Evolutionary conservation across 1,140 invertebrate species (phyloP).

Genomic region (Hylaeus volcanicus): DNA sequence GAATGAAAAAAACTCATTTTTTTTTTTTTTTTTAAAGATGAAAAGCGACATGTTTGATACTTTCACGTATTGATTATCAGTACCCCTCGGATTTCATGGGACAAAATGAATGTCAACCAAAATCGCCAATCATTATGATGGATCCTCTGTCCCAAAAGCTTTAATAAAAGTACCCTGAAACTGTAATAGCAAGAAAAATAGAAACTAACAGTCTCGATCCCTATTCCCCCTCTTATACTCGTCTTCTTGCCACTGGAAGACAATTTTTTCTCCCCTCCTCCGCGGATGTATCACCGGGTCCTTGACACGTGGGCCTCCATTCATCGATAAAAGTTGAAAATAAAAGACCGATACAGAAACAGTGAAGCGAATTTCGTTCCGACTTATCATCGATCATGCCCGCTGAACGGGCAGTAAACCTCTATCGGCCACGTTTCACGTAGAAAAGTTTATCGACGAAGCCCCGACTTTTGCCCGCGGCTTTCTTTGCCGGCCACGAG

Average conservation of each 20-base stretch:
- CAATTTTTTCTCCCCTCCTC: constrained; percentile 41
- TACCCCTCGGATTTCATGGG: neutral
- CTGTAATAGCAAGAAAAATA: constrained; percentile 30
- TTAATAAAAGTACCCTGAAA: constrained; percentile 31
- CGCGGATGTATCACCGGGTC: constrained; percentile 45
- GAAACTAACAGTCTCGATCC: constrained; percentile 5
- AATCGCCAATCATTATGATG: constrained; percentile 33
- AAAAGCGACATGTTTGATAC: neutral
- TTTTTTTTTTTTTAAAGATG: too few species aligned
- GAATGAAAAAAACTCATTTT: too few species aligned
- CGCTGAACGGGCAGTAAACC: constrained; percentile 52
- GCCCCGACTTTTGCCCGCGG: constrained; percentile 40
- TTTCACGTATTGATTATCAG: constrained; percentile 12
- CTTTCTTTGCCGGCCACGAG: constrained; percentile 31
- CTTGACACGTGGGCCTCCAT: constrained; percentile 29
- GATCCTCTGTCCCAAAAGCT: constrained; percentile 33
- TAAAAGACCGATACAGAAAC: constrained; percentile 16
- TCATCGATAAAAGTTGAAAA: constrained; percentile 38
- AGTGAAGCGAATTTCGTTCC: constrained; percentile 40
- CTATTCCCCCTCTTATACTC: neutral
- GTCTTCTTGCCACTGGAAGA: neutral
- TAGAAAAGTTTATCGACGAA: constrained; percentile 52
- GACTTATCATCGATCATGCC: constrained; percentile 50
- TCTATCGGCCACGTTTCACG: constrained; percentile 28
- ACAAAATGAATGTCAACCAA: constrained; percentile 12